These are phyloP conservation scores for Orchesella flavescens DNA, from an alignment of 2,888 invertebrate genomes.

Conservation along the genomic window DNA sequence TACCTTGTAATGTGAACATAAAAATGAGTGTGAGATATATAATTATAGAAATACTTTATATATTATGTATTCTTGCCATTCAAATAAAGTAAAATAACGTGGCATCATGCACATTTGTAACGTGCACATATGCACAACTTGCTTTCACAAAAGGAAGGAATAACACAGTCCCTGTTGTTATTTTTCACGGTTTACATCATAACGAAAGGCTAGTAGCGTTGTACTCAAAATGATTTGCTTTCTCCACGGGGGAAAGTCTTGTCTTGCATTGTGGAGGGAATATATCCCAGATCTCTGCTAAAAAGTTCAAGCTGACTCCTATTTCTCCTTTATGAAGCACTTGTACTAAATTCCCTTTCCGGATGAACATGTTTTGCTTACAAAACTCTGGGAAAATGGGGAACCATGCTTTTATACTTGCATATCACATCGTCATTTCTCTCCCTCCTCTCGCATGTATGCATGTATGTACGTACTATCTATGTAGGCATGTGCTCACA, in stretches of 20 bases:
- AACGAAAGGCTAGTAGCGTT: neutral
- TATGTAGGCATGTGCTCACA: conserved; percentile 10
- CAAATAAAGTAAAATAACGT: conserved; percentile 33
- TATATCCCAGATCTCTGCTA: neutral
- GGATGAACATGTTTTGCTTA: conserved; percentile 52
- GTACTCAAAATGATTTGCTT: conserved; percentile 56
- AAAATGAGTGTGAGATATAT: too few relatives aligned
- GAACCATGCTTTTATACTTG: neutral
- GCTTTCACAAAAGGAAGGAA: conserved; percentile 1
- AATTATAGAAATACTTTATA: too few relatives aligned
- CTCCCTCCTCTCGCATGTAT: neutral
- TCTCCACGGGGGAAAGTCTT: conserved; percentile 52
- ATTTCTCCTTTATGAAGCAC: conserved; percentile 54
- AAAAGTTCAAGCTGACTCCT: conserved; percentile 50
- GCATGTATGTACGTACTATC: conserved; percentile 2
- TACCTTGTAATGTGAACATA: too few relatives aligned
- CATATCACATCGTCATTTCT: neutral
- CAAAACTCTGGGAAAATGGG: conserved; percentile 24
- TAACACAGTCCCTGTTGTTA: conserved; percentile 32
- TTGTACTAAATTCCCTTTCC: conserved; percentile 56
- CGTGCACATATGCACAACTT: conserved; percentile 21
- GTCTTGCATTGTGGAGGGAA: conserved; percentile 14
- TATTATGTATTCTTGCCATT: neutral
- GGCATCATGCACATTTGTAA: conserved; percentile 7
- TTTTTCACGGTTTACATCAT: conserved; percentile 39